phyloP scores from a whole-genome alignment of 92 coral and sea anemone genomes.

The Galaxea fascicularis region DNA sequence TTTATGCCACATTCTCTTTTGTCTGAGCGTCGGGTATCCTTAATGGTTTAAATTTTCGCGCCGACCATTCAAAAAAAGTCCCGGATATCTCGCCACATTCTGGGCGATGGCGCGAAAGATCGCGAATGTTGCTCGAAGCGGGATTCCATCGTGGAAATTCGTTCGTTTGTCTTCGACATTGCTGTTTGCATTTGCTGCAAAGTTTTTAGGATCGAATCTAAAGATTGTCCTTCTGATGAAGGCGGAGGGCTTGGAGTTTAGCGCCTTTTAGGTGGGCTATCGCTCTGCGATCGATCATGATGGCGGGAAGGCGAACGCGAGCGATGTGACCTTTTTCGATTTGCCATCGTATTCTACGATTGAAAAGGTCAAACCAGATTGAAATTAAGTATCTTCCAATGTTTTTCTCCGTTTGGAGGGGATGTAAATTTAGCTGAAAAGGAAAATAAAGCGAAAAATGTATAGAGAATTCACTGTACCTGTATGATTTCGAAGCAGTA shows the following conservation, averaged over 20 bases:
- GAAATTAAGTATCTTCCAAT: neutral
- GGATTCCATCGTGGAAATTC: neutral
- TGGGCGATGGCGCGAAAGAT: conserved; percentile 6
- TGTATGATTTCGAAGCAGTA: conserved; percentile 7
- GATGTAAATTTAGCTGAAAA: conserved; percentile 8
- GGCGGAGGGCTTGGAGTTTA: neutral
- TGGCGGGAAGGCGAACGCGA: neutral
- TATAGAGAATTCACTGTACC: neutral
- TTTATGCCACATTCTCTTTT: no score
- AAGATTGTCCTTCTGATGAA: neutral
- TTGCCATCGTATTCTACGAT: conserved; percentile 8
- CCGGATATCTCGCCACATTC: no score
- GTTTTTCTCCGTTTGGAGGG: neutral
- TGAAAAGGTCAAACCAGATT: conserved; percentile 1
- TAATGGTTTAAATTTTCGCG: no score
- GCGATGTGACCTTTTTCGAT: neutral
- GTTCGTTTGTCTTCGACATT: conserved; percentile 6
- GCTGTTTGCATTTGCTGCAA: conserved; percentile 6
- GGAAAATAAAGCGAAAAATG: neutral
- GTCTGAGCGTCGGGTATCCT: no score
- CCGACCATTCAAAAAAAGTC: no score
- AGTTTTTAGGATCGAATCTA: neutral
- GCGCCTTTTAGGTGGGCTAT: neutral
- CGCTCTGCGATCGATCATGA: neutral
- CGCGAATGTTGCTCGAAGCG: neutral